Percentiles rank a stretch among this genome's conserved stretches.
phyloP scores from a whole-genome alignment of 1,140 invertebrate species.

The Pomacea maculata region DNA sequence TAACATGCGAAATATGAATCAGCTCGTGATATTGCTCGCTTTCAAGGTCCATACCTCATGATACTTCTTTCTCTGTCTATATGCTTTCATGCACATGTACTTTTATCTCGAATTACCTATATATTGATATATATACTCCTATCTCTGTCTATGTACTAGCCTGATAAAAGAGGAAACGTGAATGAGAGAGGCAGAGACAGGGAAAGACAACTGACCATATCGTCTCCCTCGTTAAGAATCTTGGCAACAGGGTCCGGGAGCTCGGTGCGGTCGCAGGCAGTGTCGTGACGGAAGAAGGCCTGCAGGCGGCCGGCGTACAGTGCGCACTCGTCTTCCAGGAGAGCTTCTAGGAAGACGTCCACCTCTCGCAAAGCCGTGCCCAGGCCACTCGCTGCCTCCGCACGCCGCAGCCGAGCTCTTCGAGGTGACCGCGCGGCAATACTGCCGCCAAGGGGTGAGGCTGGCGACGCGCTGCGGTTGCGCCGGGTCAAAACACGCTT shows the following conservation, averaged over 20 bases:
- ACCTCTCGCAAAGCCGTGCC: not conserved
- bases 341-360: slow-evolving; percentile 30
- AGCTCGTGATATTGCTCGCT: not conserved
- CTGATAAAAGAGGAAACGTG: not conserved
- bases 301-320: slow-evolving; percentile 33
- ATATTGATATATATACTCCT: too few species aligned
- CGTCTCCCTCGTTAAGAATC: slow-evolving; percentile 35
- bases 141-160: too few species aligned
- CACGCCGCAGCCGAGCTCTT: not conserved
- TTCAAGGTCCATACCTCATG: too few species aligned
- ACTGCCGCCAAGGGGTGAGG: not conserved
- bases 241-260: slow-evolving; percentile 34
- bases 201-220: slow-evolving; percentile 30
- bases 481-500: not conserved
- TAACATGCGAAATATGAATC: not conserved
- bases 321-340: slow-evolving; percentile 37
- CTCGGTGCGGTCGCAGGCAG: slow-evolving; percentile 4
- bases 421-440: not conserved
- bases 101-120: too few species aligned
- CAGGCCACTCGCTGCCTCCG: too few species aligned
- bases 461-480: not conserved
- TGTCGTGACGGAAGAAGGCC: slow-evolving; percentile 2
- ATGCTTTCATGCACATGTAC: too few species aligned
- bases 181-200: slow-evolving; percentile 1
- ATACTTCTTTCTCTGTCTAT: too few species aligned